Evolutionary conservation across 2,888 invertebrate species (phyloP), one percentile per base, ranked within the genome.

Genomic region (Crematogaster levior): DNA sequence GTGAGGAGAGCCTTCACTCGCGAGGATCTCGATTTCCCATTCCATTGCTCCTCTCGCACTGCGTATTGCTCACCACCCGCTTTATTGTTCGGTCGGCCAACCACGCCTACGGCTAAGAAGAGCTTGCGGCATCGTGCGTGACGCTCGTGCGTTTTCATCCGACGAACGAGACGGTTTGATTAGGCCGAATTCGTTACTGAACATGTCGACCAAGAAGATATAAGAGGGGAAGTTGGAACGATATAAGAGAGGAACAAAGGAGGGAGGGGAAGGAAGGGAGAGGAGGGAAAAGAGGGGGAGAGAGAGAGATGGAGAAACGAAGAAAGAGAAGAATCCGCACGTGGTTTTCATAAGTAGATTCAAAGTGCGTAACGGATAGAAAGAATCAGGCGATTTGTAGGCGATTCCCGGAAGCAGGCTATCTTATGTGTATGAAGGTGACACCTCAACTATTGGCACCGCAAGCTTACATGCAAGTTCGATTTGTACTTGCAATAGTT

Each of bases 61-160:
- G 21, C 40, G 51, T 60, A 58, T 43, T 56, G 61, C 74, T 34
- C 81, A 56, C 74, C 77, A 68, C 18, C 51, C 43, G 77, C 68
- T 60, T 75, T 84, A 81, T 84, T 83, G 83, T 77, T 85, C 74
- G 77, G 65, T 75, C 66, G 70, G 77, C 85, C 84, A 85, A 85
- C 84, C 82, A 85, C 85, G 84, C 79, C 82, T 75, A 70, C 83
- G 83, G 61, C 63, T 81, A 84, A 85, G 84, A 74, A 81, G 84
- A 85, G 84, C 83, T 84, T 73, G 85, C 81, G 77, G 82, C 81
- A 85, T 82, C 84, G 81, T 84, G 85, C 85, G 85, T 84, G 82
- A 82, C 82, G 82, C 40, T 86, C 84, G 85, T 86, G 85, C 84
- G 82, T 86, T 85, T 81, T 85, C 84, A 84, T 74, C 65, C 81